These are phyloP conservation scores for Drosophila tani DNA, from an alignment of 1,140 invertebrate species.

Conservation along the genomic window DNA sequence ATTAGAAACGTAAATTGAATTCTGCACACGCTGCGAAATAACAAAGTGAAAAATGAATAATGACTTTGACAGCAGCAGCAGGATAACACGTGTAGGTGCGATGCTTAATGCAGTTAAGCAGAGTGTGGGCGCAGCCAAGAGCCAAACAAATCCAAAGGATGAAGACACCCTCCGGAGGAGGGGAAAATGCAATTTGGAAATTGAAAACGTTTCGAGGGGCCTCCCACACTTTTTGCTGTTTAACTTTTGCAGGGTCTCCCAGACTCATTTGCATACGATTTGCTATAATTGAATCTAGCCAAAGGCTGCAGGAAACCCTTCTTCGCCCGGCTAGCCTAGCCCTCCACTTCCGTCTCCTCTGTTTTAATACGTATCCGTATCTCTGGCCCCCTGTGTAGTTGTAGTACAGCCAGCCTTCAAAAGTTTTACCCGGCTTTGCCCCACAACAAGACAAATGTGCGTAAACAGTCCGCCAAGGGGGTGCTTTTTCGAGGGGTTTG, in stretches of 20 bases:
- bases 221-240: slow-evolving; percentile 53
- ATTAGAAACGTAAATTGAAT: slow-evolving; percentile 80
- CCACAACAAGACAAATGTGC: slow-evolving; percentile 69
- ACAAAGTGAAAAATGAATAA: slow-evolving; percentile 72
- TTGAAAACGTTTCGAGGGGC: slow-evolving; percentile 58
- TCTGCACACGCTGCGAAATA: slow-evolving; percentile 68
- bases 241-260: slow-evolving; percentile 53
- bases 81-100: slow-evolving; percentile 34
- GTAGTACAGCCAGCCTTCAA: slow-evolving; percentile 44
- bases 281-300: slow-evolving; percentile 76
- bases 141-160: slow-evolving; percentile 32
- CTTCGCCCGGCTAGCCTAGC: neutral
- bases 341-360: neutral
- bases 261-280: slow-evolving; percentile 77
- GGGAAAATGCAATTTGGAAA: slow-evolving; percentile 72
- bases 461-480: slow-evolving; percentile 48
- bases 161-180: neutral
- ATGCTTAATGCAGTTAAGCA: slow-evolving; percentile 60
- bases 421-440: slow-evolving; percentile 56
- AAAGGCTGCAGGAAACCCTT: slow-evolving; percentile 43
- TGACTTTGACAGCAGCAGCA: slow-evolving; percentile 28
- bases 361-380: slow-evolving; percentile 8
- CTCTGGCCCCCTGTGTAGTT: slow-evolving; percentile 26
- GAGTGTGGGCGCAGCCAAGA: slow-evolving; percentile 36
- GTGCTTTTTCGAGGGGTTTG: slow-evolving; percentile 12